phyloP scores from a whole-genome alignment of 2,797 vertebrate genomes.

The Lophotriccus pileatus region DNA sequence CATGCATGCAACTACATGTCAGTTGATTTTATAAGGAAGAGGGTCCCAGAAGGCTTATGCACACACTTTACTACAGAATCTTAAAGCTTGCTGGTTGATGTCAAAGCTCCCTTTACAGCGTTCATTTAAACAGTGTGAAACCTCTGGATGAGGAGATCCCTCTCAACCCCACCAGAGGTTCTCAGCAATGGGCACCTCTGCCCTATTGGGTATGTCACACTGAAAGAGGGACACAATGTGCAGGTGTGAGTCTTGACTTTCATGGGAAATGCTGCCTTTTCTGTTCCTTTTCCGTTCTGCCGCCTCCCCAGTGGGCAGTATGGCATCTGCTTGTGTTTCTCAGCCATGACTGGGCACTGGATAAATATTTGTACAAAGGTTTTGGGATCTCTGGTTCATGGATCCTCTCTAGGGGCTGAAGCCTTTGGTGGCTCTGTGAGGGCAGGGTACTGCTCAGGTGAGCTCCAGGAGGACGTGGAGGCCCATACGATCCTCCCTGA shows the following conservation, averaged over 20 bases:
- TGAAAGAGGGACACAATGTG: accelerated
- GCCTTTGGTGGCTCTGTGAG: neutral
- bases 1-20: neutral
- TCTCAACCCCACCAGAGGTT: neutral
- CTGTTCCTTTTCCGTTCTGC: neutral
- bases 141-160: accelerated
- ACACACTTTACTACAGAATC: neutral
- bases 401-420: neutral
- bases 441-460: neutral
- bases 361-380: neutral
- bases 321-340: neutral
- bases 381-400: neutral
- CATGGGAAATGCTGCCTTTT: neutral
- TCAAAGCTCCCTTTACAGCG: neutral
- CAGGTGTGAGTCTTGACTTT: neutral
- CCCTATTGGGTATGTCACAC: neutral
- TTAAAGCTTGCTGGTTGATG: neutral
- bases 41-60: neutral
- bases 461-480: neutral
- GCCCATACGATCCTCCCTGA: neutral
- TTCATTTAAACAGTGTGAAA: neutral
- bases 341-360: neutral
- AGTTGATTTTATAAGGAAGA: neutral
- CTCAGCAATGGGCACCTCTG: neutral
- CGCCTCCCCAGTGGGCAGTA: neutral